Evolutionary conservation across 2,888 invertebrate species (phyloP), one percentile per base, ranked within the genome.

Genomic region (Chrysodeixis includens): DNA sequence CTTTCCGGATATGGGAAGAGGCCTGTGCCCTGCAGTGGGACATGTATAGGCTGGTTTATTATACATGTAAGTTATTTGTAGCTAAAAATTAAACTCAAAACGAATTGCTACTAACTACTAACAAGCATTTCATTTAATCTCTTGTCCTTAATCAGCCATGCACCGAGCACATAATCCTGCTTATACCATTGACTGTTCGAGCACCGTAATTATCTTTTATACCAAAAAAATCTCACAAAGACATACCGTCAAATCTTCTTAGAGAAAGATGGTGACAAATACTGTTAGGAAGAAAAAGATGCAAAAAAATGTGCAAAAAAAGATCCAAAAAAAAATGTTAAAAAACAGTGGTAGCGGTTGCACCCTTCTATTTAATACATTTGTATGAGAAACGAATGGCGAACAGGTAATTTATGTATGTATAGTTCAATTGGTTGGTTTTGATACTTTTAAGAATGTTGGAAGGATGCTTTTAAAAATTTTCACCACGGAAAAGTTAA

Each of bases 291-390:
- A 74, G 74, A 81, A 78, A 79, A 75, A 71, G 1, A 59, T 56
- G 59, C 56, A 66, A 71, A 69, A 77, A 69, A 71, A 61, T 67
- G 30, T 18, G 18, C 49, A 68, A 74, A 85, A 84, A 85, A 85
- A 83, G 79, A 6, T 26, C 6, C 3, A 2, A 26, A 66, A 71
- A 69, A 77, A 69, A 70, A 61, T 68, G 30, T 18, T n/a, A 51
- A 68, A 74, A 85, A 84, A 85, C 84, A 83, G 79, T 62, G 85
- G 86, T 88, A 91, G 92, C 87, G 93, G 93, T 92, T 90, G 78
- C 81, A 85, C 88, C 90, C 90, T 88, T 87, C 83, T 78, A 83
- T 83, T 86, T 78, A 73, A 85, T 86, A 89, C 54, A 73, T 66
- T 75, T 90, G 87, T 84, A 86, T 86, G 85, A 83, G 89, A 89